These are phyloP conservation scores for Thunnus thynnus DNA, from an alignment of 2,113 vertebrate genomes.

Conservation along the genomic window DNA sequence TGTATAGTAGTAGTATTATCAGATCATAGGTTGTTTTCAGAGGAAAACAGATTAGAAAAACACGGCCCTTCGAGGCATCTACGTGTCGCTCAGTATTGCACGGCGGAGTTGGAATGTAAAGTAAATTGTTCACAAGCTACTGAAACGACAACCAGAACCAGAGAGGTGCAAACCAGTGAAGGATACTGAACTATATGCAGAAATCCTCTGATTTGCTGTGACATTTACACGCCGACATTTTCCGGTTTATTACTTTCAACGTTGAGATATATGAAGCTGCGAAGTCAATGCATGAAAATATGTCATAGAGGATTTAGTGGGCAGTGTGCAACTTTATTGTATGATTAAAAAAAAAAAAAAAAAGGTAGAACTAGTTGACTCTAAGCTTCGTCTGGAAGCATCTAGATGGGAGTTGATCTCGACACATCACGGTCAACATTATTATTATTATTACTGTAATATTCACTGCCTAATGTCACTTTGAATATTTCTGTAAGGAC, in stretches of 20 bases:
- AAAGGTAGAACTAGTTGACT: background rate
- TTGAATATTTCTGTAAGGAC: background rate
- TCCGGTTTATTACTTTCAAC: background rate
- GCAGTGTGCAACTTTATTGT: background rate
- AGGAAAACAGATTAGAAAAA: slow-evolving; percentile 1
- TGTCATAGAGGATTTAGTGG: background rate
- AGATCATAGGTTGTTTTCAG: background rate
- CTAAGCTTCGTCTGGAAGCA: background rate
- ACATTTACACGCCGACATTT: background rate
- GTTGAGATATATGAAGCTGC: background rate
- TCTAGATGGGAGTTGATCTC: background rate
- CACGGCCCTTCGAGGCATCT: background rate
- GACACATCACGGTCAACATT: background rate
- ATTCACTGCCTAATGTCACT: slow-evolving; percentile 31
- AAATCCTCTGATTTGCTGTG: background rate
- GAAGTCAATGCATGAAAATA: slow-evolving; percentile 4
- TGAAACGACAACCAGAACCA: background rate
- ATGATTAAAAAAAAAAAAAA: background rate
- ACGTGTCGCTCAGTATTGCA: slow-evolving; percentile 32
- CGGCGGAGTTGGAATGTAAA: background rate
- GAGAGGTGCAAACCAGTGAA: background rate
- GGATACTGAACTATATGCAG: background rate
- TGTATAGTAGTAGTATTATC: background rate
- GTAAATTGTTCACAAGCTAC: slow-evolving; percentile 10
- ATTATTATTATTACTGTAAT: background rate